Evolutionary conservation across 2,113 vertebrate genomes (phyloP).

Genomic region (Siniperca chuatsi): DNA sequence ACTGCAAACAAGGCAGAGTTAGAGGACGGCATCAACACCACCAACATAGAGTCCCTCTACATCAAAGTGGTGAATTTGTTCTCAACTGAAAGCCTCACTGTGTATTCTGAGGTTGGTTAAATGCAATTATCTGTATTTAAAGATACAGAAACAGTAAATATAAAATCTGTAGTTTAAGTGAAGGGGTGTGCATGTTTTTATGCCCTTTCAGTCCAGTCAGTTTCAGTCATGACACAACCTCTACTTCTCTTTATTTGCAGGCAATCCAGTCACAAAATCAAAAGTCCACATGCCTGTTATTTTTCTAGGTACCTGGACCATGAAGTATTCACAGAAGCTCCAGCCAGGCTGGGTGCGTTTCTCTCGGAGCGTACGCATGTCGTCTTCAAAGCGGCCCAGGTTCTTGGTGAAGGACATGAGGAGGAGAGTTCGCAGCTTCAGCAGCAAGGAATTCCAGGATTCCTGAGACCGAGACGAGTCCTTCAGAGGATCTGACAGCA

Average conservation of each 20-base stretch:
- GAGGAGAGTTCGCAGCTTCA: constrained; percentile 95
- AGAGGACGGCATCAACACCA: background rate
- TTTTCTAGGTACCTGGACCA: constrained; percentile 91
- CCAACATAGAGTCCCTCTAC: background rate
- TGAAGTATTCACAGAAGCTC: constrained; percentile 99
- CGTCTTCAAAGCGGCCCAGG: constrained; percentile 97
- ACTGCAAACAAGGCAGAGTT: background rate
- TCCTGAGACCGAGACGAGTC: constrained; percentile 98
- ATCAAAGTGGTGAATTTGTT: background rate
- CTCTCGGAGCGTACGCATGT: constrained; percentile 97
- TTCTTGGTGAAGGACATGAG: constrained; percentile 99
- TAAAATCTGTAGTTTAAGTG: background rate
- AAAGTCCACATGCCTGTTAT: fast-evolving
- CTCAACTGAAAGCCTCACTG: background rate
- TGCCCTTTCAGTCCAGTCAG: background rate
- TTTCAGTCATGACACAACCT: background rate
- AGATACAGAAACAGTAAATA: background rate
- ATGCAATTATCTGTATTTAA: background rate
- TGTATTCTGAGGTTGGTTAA: background rate
- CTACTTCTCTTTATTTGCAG: background rate
- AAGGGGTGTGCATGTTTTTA: background rate
- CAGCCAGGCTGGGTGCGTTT: constrained; percentile 97
- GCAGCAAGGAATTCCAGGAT: constrained; percentile 97
- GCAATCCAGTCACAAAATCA: background rate
- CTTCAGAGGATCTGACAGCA: constrained; percentile 96